Conservation (phyloP, 2,113 vertebrate genomes). For the Myanophis thanlyinensis region DNA sequence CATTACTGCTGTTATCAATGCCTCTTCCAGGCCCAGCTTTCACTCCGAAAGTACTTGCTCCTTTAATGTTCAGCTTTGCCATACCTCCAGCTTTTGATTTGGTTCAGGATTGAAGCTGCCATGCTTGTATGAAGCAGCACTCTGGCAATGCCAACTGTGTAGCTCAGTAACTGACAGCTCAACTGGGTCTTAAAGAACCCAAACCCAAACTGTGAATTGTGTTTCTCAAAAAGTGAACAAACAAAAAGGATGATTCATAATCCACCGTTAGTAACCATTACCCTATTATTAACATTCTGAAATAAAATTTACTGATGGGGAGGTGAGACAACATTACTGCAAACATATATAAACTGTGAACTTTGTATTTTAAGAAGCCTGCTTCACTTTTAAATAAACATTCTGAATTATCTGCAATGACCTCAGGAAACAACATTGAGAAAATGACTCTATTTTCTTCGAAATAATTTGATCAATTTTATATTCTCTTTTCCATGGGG, state of each 20-base stretch:
- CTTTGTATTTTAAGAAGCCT: background rate
- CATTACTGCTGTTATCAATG: background rate
- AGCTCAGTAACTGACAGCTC: background rate
- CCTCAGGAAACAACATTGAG: background rate
- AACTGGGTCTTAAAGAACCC: background rate
- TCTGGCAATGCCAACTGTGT: background rate
- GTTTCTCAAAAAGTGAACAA: background rate
- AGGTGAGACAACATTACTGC: background rate
- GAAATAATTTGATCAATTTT: background rate
- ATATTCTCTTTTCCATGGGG: background rate
- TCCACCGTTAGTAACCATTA: background rate
- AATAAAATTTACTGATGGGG: background rate
- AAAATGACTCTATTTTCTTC: background rate
- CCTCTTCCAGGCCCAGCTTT: background rate
- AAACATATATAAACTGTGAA: background rate
- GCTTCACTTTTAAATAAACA: background rate
- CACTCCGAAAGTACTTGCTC: background rate
- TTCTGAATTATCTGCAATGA: background rate
- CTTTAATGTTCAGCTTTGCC: background rate
- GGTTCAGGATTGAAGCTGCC: background rate
- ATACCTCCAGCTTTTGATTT: background rate
- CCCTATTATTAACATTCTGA: background rate
- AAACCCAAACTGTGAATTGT: background rate
- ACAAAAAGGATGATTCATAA: background rate
- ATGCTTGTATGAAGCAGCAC: background rate